Conservation (phyloP, 2,113 vertebrate genomes). For the Hydrochoerus hydrochaeris region DNA sequence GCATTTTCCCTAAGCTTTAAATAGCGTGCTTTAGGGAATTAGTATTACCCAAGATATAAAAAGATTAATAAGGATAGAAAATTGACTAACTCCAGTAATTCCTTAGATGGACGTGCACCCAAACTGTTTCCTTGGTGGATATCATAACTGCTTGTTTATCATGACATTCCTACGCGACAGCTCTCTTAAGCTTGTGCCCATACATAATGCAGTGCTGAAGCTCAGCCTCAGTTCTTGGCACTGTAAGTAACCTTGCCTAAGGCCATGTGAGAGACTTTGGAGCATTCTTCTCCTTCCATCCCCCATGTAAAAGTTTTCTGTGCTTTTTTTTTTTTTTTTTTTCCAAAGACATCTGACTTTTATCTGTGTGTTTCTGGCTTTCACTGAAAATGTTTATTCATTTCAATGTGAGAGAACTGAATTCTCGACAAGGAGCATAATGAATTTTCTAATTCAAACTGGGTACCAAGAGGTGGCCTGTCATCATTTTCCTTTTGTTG, state of each 20-base stretch:
- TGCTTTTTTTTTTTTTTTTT: conserved; percentile 3
- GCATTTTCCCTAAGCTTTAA: conserved; percentile 79
- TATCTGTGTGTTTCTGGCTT: conserved; percentile 86
- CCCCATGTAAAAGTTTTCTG: conserved; percentile 37
- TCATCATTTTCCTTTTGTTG: conserved; percentile 87
- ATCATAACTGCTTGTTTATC: conserved; percentile 69
- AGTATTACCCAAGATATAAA: conserved; percentile 76
- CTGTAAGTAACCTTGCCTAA: conserved; percentile 61
- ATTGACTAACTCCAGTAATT: conserved; percentile 60
- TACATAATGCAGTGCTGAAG: neutral
- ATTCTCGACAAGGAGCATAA: conserved; percentile 86
- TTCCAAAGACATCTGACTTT: conserved; percentile 84
- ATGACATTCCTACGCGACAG: conserved; percentile 68
- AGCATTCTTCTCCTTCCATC: conserved; percentile 66
- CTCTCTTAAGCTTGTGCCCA: conserved; percentile 60
- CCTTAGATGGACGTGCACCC: conserved; percentile 57
- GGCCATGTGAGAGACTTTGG: conserved; percentile 78
- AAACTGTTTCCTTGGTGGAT: conserved; percentile 66
- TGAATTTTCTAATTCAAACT: conserved; percentile 88
- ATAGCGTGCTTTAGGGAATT: conserved; percentile 78
- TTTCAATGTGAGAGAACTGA: conserved; percentile 84
- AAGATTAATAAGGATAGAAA: conserved; percentile 78
- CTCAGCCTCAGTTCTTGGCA: conserved; percentile 63
- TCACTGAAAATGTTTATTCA: conserved; percentile 86
- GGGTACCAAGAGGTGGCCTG: conserved; percentile 87